phyloP scores from a whole-genome alignment of 2,888 invertebrate genomes.

The Ormyrus labotus region DNA sequence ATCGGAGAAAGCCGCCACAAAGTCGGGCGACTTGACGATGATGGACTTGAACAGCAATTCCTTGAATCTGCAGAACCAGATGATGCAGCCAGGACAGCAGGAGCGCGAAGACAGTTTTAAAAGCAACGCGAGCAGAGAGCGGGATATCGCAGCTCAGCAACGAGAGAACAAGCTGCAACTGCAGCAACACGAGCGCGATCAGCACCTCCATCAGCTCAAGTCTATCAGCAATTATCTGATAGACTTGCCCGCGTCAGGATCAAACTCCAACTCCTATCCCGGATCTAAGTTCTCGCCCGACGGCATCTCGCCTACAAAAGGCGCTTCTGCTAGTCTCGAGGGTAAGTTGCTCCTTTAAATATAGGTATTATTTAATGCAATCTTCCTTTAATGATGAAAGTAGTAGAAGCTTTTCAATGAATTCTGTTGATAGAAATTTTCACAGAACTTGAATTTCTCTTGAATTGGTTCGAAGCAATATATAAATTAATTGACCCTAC shows the following conservation, averaged over 20 bases:
- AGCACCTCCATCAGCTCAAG: constrained; percentile 67
- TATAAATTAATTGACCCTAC: no score
- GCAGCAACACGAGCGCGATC: constrained; percentile 58
- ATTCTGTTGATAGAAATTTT: no score
- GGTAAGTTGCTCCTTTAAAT: constrained; percentile 14
- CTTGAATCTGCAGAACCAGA: constrained; percentile 20
- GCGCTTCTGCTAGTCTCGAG: constrained; percentile 24
- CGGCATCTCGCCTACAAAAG: constrained; percentile 35
- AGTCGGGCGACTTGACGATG: not conserved
- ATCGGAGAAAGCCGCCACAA: constrained; percentile 12
- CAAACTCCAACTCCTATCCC: constrained; percentile 50
- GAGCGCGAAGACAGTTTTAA: not conserved
- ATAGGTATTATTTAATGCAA: no score
- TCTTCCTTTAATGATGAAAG: no score
- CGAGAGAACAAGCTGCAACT: constrained; percentile 52
- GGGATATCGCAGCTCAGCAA: constrained; percentile 45
- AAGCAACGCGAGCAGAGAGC: constrained; percentile 15
- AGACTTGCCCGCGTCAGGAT: constrained; percentile 63
- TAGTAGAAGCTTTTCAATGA: no score
- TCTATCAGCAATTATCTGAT: constrained; percentile 68
- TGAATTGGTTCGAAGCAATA: no score
- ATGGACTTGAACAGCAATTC: not conserved
- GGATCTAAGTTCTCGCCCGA: constrained; percentile 37
- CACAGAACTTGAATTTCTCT: no score
- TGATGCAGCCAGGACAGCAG: constrained; percentile 46